Base-by-base conservation (phyloP, 2,113 vertebrate species). In the Drymodes brunneopygia region DNA sequence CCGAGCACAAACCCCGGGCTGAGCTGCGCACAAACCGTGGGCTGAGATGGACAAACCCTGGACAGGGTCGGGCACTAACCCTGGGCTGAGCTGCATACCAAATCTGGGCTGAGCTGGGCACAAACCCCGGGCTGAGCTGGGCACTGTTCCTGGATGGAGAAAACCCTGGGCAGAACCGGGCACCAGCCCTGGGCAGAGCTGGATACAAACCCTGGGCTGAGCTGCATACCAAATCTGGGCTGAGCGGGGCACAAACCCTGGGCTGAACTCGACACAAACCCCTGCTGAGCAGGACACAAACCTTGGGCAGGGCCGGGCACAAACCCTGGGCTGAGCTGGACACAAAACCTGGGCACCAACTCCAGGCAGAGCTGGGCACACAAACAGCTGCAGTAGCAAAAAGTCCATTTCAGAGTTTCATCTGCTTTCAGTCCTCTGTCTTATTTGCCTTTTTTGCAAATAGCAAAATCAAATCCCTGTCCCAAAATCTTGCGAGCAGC, bases 1-100 rank as follows among this genome's bases (percentile, higher is more conserved):
- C 9, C 2, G 29, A 16, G 8, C 12, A 33, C 36, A 0, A 5
- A 29, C 40, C 7, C 15, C 13, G 40, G 25, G 14, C 40, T 0
- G 71, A 45, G 10, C 7, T 6, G 19, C 33, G 3, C 6, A 40
- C 22, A 5, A 13, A 6, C 11, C 28, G 11, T 17, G 35, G 15
- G 5, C 36, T 1, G 35, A 31, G 14, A 2, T 13, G 15, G 64
- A 7, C 14, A 13, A 9, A 18, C 22, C 42, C 42, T 12, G 15
- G 62, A 10, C 62, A 1, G 35, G 38, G 36, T 10, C 14, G 25
- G 58, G 25, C 29, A 66, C 31, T 4, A 18, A n/a, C 10, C 7
- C 22, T 13, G 44, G 15, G 16, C 64, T 1, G 64, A 45, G 62
- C 24, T 8, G 12, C 45, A 3, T 9, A 36, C 65, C 4, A 15